Percentiles rank a stretch among this genome's conserved stretches.
Evolutionary conservation across 2,888 invertebrate genomes (phyloP).

Genomic region (Mesorhabditis spiculigera): DNA sequence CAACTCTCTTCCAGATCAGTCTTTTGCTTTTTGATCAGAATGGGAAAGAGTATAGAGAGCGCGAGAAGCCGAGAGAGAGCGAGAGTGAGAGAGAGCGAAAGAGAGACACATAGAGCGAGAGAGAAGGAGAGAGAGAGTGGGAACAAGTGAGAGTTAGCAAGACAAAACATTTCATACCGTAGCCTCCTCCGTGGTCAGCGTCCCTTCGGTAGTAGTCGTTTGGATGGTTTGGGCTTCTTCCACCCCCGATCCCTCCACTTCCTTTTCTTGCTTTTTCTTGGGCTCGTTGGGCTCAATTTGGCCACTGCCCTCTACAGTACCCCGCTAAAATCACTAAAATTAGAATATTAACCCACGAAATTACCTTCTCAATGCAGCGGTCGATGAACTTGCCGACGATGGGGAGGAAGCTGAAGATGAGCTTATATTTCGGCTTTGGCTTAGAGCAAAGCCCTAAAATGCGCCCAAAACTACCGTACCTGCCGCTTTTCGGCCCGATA

Average conservation of each 20-base stretch:
- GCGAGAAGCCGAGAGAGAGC: too few species aligned
- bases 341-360: neutral
- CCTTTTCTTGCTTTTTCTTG: neutral
- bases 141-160: too few species aligned
- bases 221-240: neutral
- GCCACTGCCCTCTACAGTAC: neutral
- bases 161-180: too few species aligned
- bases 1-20: too few species aligned
- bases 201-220: neutral
- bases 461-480: constrained; percentile 10
- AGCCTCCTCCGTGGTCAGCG: neutral
- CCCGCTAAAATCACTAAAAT: neutral
- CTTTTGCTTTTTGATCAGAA: too few species aligned
- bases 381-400: constrained; percentile 9
- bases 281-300: neutral
- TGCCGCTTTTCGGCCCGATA: constrained; percentile 25
- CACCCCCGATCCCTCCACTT: neutral
- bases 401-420: constrained; percentile 14
- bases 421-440: neutral
- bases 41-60: too few species aligned
- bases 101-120: too few species aligned
- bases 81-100: too few species aligned
- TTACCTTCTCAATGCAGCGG: constrained; percentile 9
- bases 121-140: too few species aligned
- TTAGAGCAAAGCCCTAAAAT: too few species aligned